These are phyloP conservation scores for Onchidella celtica DNA, from an alignment of 2,888 invertebrate species.

Conservation along the genomic window DNA sequence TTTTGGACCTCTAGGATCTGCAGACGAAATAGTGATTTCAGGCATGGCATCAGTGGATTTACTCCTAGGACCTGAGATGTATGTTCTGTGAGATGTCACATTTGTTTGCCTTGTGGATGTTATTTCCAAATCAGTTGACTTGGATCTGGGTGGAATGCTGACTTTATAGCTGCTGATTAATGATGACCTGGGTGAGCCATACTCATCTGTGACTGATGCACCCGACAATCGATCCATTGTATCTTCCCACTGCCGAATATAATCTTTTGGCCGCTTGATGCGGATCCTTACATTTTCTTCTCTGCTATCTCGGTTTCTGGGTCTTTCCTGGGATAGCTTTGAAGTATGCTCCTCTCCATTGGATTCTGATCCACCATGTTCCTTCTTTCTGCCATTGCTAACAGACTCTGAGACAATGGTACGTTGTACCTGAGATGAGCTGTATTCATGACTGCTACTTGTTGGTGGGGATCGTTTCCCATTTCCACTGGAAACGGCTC, in stretches of 20 bases:
- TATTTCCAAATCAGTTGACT: conserved; percentile 1
- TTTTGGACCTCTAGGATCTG: neutral
- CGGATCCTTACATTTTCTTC: conserved; percentile 44
- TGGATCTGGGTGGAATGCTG: conserved; percentile 4
- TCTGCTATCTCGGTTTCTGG: neutral
- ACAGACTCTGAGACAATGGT: too few relatives aligned
- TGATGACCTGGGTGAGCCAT: conserved; percentile 32
- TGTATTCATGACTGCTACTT: neutral
- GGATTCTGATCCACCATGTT: neutral
- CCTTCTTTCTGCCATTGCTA: neutral
- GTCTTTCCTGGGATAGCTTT: neutral
- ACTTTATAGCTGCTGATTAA: conserved; percentile 35
- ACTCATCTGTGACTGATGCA: conserved; percentile 36
- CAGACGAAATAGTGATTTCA: neutral
- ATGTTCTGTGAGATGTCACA: neutral
- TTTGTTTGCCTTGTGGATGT: neutral
- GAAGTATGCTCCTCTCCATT: neutral
- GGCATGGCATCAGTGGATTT: conserved; percentile 12
- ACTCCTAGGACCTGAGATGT: neutral
- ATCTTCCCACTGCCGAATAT: conserved; percentile 58
- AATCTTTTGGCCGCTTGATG: conserved; percentile 58
- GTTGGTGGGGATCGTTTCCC: neutral
- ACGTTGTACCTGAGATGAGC: too few relatives aligned
- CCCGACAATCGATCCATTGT: conserved; percentile 57
- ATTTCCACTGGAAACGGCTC: neutral